Evolutionary conservation across 2,888 invertebrate genomes (phyloP).

Genomic region (Campoletis raptor): DNA sequence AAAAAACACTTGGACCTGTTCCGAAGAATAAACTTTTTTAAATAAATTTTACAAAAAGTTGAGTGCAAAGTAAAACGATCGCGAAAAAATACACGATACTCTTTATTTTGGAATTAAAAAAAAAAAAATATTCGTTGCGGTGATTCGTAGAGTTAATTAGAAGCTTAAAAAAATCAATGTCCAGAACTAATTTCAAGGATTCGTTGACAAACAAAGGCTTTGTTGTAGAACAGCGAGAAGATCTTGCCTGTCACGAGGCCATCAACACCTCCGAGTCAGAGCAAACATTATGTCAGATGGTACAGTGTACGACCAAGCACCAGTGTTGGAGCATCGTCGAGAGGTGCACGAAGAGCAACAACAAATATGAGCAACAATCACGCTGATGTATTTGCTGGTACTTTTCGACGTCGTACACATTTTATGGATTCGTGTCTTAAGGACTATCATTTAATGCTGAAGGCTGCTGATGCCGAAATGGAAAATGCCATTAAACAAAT

Average conservation of each 20-base stretch:
- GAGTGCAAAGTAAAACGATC: neutral
- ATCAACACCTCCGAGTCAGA: slow-evolving; percentile 71
- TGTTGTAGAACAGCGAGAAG: slow-evolving; percentile 84
- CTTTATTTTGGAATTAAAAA: neutral
- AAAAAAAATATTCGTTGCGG: no score
- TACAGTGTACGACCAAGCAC: slow-evolving; percentile 76
- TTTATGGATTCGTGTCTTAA: slow-evolving; percentile 90
- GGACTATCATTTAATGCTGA: slow-evolving; percentile 89
- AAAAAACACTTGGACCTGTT: neutral
- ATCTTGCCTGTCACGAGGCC: slow-evolving; percentile 73
- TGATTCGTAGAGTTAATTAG: neutral
- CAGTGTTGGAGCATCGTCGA: slow-evolving; percentile 73
- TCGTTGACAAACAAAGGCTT: slow-evolving; percentile 78
- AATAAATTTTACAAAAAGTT: neutral
- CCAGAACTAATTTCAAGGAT: slow-evolving; percentile 36
- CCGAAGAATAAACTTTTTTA: neutral
- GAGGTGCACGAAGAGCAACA: slow-evolving; percentile 75
- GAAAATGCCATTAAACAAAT: slow-evolving; percentile 92
- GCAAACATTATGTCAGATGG: slow-evolving; percentile 80
- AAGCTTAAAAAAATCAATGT: slow-evolving; percentile 1
- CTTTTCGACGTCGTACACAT: slow-evolving; percentile 85
- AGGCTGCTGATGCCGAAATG: slow-evolving; percentile 91
- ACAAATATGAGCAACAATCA: slow-evolving; percentile 75
- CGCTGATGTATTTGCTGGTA: slow-evolving; percentile 78
- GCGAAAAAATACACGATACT: neutral